Conservation (phyloP, 2,797 vertebrate species). For the Sciaenops ocellatus region DNA sequence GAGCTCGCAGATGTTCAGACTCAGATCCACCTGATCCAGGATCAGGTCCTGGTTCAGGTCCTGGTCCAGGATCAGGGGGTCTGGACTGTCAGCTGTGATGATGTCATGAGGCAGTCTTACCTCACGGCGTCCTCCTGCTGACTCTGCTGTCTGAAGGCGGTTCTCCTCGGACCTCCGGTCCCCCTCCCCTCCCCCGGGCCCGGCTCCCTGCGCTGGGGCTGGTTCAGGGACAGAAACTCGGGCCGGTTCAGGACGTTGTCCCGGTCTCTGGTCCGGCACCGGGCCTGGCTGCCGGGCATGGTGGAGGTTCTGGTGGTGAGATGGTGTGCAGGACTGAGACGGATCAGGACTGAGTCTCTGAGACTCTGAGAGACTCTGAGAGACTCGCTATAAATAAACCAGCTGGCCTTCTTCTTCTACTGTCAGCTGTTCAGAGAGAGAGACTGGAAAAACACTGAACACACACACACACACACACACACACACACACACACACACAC, state of each 20-base stretch:
- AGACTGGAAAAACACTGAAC: conserved; percentile 24
- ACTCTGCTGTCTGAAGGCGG: conserved; percentile 54
- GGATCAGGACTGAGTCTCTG: conserved; percentile 44
- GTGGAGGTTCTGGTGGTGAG: background rate
- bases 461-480: conserved; percentile 20
- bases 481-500: conserved; percentile 1
- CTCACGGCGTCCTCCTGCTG: conserved; percentile 64
- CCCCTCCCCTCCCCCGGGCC: conserved; percentile 43
- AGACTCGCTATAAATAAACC: conserved; percentile 53
- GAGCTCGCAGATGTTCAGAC: too few relatives aligned
- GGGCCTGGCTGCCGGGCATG: conserved; percentile 90
- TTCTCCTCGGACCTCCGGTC: conserved; percentile 33
- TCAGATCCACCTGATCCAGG: background rate
- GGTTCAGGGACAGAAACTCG: conserved; percentile 93
- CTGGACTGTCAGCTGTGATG: conserved; percentile 18
- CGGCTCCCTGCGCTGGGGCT: conserved; percentile 76
- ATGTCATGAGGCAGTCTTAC: conserved; percentile 46
- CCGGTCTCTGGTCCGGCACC: conserved; percentile 87
- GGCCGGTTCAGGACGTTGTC: conserved; percentile 91
- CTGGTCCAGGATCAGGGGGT: background rate
- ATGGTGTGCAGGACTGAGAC: conserved; percentile 24
- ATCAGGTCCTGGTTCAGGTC: too few relatives aligned
- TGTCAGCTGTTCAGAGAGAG: conserved; percentile 61
- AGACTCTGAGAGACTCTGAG: conserved; percentile 35
- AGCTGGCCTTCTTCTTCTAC: conserved; percentile 63